Percentiles rank a stretch among this genome's conserved stretches.
phyloP scores from a whole-genome alignment of 2,797 vertebrate genomes.

The Pseudochromis fuscus region DNA sequence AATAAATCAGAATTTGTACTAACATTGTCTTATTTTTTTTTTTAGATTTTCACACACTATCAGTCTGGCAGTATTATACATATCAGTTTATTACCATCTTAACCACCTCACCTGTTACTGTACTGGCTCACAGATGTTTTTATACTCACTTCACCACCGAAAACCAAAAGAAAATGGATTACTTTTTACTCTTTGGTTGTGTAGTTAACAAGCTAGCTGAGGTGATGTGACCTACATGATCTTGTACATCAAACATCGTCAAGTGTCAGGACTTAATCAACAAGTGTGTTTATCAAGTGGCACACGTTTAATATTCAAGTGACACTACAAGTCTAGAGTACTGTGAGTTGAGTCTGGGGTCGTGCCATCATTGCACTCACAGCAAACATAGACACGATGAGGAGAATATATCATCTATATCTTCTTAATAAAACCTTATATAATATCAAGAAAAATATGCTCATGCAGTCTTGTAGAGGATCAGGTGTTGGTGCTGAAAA shows the following conservation, averaged over 20 bases:
- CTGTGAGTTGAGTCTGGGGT: background rate
- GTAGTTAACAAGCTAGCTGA: background rate
- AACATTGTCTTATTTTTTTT: slow-evolving; percentile 1
- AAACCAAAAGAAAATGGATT: no score
- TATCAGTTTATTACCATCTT: background rate
- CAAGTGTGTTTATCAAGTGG: background rate
- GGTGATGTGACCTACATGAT: background rate
- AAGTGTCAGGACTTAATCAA: background rate
- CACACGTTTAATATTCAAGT: background rate
- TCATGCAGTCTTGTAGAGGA: background rate
- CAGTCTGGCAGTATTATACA: background rate
- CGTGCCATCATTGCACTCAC: background rate
- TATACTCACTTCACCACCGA: background rate
- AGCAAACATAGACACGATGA: background rate
- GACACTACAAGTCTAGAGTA: background rate
- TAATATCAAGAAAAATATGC: background rate
- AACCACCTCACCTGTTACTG: background rate
- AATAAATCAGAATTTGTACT: slow-evolving; percentile 8
- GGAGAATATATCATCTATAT: background rate
- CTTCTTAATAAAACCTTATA: background rate
- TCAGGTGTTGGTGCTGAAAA: background rate
- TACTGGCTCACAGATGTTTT: background rate
- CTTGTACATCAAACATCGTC: background rate
- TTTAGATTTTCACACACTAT: slow-evolving; percentile 1
- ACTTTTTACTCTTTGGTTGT: no score